phyloP scores from a whole-genome alignment of 2,888 invertebrate genomes.

The Apantesis nais region DNA sequence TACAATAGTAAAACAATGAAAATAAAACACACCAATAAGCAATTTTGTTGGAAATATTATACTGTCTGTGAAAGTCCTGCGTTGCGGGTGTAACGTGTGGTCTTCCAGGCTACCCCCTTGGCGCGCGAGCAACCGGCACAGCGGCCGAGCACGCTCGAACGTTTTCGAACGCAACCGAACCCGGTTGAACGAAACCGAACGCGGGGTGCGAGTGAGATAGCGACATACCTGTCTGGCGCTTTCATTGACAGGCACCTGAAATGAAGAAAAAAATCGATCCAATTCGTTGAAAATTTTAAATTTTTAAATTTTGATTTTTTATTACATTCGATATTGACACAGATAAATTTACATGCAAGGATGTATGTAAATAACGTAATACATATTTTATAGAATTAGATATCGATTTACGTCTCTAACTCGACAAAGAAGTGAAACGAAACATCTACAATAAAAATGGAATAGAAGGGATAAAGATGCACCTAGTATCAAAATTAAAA shows the following conservation, averaged over 20 bases:
- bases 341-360: conserved; percentile 85
- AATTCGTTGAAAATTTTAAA: conserved; percentile 87
- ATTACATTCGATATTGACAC: conserved; percentile 64
- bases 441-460: conserved; percentile 27
- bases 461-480: conserved; percentile 59
- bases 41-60: conserved; percentile 79
- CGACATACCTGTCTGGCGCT: conserved; percentile 90
- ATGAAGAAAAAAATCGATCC: conserved; percentile 89
- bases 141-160: conserved; percentile 76
- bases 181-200: conserved; percentile 81
- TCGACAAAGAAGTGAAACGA: conserved; percentile 19
- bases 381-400: conserved; percentile 20
- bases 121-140: conserved; percentile 73
- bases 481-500: conserved; percentile 75
- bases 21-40: conserved; percentile 83
- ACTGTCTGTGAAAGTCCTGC: conserved; percentile 79
- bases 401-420: conserved; percentile 21
- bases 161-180: conserved; percentile 79
- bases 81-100: conserved; percentile 82
- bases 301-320: conserved; percentile 65
- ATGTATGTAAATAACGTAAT: conserved; percentile 34
- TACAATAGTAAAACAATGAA: conserved; percentile 60
- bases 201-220: conserved; percentile 77
- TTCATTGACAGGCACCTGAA: conserved; percentile 91
- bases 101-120: conserved; percentile 84